Conservation (phyloP, 2,113 vertebrate species). For the Pachyramphus minor region DNA sequence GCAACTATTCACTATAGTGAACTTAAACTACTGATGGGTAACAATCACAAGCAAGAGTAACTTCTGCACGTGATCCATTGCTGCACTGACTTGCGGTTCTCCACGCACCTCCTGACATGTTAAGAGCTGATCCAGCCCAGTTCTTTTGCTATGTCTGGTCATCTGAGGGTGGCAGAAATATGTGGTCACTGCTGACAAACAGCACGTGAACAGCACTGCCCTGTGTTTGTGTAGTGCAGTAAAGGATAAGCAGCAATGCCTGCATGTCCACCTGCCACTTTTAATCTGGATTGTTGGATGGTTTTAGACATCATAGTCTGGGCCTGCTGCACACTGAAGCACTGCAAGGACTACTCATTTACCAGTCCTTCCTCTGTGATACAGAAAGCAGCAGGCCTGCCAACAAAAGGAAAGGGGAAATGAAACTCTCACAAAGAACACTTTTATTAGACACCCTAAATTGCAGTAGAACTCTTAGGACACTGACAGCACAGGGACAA, state of each 20-base stretch:
- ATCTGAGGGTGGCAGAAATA: background rate
- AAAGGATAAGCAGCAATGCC: background rate
- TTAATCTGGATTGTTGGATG: background rate
- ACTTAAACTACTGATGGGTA: background rate
- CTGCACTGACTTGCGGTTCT: background rate
- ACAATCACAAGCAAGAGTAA: background rate
- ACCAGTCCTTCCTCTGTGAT: background rate
- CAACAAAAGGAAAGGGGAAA: background rate
- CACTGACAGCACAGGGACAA: background rate
- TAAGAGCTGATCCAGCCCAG: background rate
- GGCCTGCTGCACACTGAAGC: background rate
- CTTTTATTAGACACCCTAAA: background rate
- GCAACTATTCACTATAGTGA: background rate
- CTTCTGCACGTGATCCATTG: accelerated
- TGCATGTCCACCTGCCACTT: background rate
- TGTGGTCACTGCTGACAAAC: background rate
- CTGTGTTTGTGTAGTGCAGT: too few relatives aligned
- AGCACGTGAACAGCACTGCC: background rate
- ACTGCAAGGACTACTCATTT: background rate
- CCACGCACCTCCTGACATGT: background rate
- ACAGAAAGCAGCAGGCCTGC: background rate
- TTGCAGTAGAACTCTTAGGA: background rate
- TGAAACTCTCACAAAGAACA: accelerated
- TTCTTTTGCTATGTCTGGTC: background rate
- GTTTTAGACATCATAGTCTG: background rate